Percentiles rank a stretch among this genome's conserved stretches.
Evolutionary conservation across 2,113 vertebrate species (phyloP).

Genomic region (Silurus meridionalis): DNA sequence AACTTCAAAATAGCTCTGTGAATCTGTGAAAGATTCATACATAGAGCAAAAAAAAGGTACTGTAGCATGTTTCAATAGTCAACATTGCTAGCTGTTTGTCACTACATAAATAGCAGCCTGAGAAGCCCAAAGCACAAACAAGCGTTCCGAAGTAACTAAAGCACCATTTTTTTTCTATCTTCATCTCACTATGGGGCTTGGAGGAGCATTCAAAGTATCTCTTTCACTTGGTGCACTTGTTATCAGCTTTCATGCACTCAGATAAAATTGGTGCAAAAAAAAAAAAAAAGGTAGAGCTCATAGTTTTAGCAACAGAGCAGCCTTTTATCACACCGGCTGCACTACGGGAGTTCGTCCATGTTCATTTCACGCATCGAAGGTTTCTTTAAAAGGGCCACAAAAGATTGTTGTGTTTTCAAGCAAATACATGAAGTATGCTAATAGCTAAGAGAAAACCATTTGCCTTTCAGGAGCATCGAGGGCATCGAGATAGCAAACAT

Average conservation of each 20-base stretch:
- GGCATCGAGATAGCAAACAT: conserved; percentile 93
- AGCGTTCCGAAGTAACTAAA: not conserved
- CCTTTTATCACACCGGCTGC: not conserved
- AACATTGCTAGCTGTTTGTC: not conserved
- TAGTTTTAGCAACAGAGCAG: conserved; percentile 37
- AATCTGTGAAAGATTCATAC: not conserved
- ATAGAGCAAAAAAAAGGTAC: not conserved
- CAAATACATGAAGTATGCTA: conserved; percentile 4
- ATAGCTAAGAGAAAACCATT: conserved; percentile 41
- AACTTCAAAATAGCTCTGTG: too few relatives aligned
- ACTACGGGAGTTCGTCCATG: conserved; percentile 18
- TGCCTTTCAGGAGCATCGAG: conserved; percentile 84
- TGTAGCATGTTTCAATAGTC: not conserved
- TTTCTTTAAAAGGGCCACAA: not conserved
- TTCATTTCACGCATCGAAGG: conserved; percentile 52
- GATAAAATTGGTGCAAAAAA: not conserved
- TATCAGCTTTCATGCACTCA: not conserved
- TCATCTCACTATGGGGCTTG: not conserved
- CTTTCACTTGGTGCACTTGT: not conserved
- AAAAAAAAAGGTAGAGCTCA: not conserved
- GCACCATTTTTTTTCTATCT: not conserved
- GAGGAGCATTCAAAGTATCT: not conserved
- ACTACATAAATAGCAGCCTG: not conserved
- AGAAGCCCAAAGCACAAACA: not conserved
- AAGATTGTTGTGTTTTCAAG: not conserved